Conservation (phyloP, 2,888 invertebrate species). For the Elysia crispata region DNA sequence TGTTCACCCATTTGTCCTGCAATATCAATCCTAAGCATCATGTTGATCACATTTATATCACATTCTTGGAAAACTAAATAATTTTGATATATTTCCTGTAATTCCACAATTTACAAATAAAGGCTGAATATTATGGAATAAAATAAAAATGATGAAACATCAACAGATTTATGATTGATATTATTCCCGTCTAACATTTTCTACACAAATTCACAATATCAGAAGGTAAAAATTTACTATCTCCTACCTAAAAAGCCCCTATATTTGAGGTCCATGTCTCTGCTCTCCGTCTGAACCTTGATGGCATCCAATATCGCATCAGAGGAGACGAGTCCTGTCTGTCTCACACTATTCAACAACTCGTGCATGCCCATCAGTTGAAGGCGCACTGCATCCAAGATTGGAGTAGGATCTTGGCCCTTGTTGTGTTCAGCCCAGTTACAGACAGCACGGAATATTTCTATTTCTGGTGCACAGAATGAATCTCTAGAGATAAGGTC, state of each 20-base stretch:
- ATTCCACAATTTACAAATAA: no score
- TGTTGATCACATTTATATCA: no score
- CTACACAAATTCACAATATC: no score
- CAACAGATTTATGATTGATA: no score
- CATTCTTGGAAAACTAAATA: no score
- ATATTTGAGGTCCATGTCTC: conserved; percentile 88
- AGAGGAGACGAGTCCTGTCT: conserved; percentile 90
- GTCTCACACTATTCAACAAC: conserved; percentile 91
- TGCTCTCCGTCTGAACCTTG: conserved; percentile 88
- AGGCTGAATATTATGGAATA: no score
- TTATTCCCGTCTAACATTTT: no score
- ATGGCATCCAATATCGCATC: conserved; percentile 96
- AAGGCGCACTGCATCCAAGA: conserved; percentile 82
- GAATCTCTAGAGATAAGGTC: conserved; percentile 93
- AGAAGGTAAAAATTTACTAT: no score
- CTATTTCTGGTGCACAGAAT: conserved; percentile 96
- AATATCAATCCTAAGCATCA: no score
- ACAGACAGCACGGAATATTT: conserved; percentile 93
- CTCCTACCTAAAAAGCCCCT: conserved; percentile 82
- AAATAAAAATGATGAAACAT: no score
- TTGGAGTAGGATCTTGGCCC: conserved; percentile 79
- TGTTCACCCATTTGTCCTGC: no score
- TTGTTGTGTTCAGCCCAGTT: conserved; percentile 91
- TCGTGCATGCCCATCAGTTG: conserved; percentile 93
- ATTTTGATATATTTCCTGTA: no score